Conservation (phyloP, 2,888 invertebrate genomes). For the Meteorus cinctellus region DNA sequence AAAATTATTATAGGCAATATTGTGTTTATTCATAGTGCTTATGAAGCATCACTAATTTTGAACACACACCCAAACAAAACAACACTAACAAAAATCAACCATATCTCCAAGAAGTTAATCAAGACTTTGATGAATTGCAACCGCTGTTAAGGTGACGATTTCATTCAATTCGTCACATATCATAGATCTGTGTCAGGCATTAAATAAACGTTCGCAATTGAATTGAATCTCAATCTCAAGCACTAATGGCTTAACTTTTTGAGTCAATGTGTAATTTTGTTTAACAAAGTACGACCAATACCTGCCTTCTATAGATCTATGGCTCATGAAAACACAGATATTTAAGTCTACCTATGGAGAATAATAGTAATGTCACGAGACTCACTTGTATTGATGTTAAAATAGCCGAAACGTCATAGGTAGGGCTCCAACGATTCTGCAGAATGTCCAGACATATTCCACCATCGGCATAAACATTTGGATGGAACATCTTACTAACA, state of each 20-base stretch:
- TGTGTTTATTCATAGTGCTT: constrained; percentile 12
- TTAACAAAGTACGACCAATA: neutral
- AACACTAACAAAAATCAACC: constrained; percentile 18
- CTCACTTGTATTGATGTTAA: constrained; percentile 99
- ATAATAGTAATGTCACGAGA: constrained; percentile 25
- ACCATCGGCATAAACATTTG: constrained; percentile 99
- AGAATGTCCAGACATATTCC: constrained; percentile 99
- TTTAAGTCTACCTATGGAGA: constrained; percentile 2
- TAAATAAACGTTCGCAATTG: neutral
- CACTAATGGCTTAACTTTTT: neutral
- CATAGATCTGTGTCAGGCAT: constrained; percentile 16
- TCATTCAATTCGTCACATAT: constrained; percentile 23
- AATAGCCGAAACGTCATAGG: constrained; percentile 99
- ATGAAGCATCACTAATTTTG: constrained; percentile 5
- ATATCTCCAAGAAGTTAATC: constrained; percentile 44
- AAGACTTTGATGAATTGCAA: constrained; percentile 72
- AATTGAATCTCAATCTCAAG: neutral
- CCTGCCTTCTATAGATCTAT: constrained; percentile 22
- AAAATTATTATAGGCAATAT: constrained; percentile 11
- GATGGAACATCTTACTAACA: constrained; percentile 99
- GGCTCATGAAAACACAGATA: constrained; percentile 18
- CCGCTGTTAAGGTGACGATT: constrained; percentile 68
- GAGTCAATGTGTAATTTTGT: neutral
- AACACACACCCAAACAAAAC: constrained; percentile 26
- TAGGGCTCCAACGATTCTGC: constrained; percentile 99